Evolutionary conservation across 2,888 invertebrate species (phyloP).

Genomic region (Nemapogon koenigi): DNA sequence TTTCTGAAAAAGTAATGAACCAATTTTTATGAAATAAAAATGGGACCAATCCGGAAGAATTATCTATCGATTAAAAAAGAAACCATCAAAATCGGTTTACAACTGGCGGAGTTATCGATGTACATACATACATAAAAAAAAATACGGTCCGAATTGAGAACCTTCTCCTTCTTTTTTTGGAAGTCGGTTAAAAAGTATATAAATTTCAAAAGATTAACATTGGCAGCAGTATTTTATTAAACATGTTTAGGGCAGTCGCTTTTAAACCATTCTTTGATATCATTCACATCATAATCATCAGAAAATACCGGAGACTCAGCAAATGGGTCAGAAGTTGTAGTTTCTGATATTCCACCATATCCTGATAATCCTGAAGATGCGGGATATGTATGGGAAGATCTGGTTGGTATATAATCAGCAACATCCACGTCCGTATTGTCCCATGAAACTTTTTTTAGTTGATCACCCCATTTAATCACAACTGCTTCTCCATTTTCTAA

Average conservation of each 20-base stretch:
- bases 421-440: not conserved
- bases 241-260: conserved; percentile 3
- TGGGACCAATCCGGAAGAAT: too few relatives aligned
- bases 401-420: not conserved
- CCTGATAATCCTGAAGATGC: not conserved
- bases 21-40: too few relatives aligned
- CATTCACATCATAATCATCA: not conserved
- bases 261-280: not conserved
- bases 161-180: too few relatives aligned
- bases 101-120: too few relatives aligned
- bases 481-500: not conserved
- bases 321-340: not conserved
- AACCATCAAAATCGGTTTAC: too few relatives aligned
- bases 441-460: not conserved
- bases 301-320: not conserved
- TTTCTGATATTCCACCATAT: not conserved
- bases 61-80: too few relatives aligned
- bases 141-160: too few relatives aligned
- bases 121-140: too few relatives aligned
- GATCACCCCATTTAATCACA: not conserved
- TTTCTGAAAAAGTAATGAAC: too few relatives aligned
- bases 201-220: too few relatives aligned
- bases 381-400: not conserved
- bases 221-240: too few relatives aligned
- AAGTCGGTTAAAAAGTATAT: too few relatives aligned